Percentiles rank a stretch among this genome's conserved stretches.
These are phyloP conservation scores for Taurulus bubalis DNA, from an alignment of 2,113 vertebrate species.

Conservation along the genomic window DNA sequence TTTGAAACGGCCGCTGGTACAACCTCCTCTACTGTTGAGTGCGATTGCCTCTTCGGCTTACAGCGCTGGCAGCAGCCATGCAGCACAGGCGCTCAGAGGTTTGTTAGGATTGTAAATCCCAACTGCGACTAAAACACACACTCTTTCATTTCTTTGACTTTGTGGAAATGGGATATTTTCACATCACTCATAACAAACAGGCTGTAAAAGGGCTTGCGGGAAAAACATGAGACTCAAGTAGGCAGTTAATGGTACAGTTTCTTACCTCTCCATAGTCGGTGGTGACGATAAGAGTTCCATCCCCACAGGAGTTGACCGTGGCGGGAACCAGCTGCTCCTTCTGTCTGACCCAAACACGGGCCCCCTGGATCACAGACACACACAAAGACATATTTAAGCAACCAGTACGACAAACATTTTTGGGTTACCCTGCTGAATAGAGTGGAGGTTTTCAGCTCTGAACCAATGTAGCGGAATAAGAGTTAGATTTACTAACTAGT, in stretches of 20 bases:
- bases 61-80: neutral
- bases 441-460: neutral
- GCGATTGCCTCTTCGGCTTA: neutral
- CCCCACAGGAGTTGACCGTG: conserved; percentile 85
- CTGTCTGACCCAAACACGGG: conserved; percentile 89
- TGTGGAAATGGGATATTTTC: neutral
- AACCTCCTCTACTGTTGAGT: neutral
- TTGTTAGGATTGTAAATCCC: neutral
- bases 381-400: conserved; percentile 8
- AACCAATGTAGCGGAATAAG: neutral
- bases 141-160: neutral
- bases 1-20: neutral
- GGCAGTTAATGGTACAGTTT: neutral
- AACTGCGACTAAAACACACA: neutral
- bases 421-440: neutral
- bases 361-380: conserved; percentile 84
- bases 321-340: conserved; percentile 90
- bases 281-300: conserved; percentile 86
- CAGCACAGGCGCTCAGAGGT: neutral
- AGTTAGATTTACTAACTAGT: no score
- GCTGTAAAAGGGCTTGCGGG: neutral
- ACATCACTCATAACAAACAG: neutral
- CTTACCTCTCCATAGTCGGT: conserved; percentile 90
- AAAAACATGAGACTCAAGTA: neutral
- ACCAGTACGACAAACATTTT: neutral